phyloP scores from a whole-genome alignment of 1,140 invertebrate genomes.

The Archegozetes longisetosus region DNA sequence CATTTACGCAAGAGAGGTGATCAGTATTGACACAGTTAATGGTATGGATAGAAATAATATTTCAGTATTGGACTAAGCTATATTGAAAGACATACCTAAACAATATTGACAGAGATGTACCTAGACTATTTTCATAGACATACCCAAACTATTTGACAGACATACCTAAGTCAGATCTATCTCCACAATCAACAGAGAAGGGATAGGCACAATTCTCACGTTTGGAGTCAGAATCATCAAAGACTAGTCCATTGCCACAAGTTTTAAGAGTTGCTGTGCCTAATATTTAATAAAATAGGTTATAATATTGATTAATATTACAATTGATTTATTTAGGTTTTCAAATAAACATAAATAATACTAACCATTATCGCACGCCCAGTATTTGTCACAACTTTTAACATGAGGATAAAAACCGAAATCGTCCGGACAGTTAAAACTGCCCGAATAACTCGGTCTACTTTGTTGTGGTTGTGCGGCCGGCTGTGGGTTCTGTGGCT shows the following conservation, averaged over 20 bases:
- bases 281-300: background rate
- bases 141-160: background rate
- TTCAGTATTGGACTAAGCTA: no score
- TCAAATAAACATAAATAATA: background rate
- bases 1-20: no score
- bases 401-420: conserved; percentile 80
- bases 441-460: background rate
- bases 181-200: conserved; percentile 86
- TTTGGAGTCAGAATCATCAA: conserved; percentile 70
- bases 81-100: no score
- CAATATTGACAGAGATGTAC: no score
- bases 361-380: conserved; percentile 72
- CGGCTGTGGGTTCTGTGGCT: background rate
- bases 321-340: background rate
- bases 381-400: conserved; percentile 80
- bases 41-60: no score
- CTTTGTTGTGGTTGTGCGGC: background rate
- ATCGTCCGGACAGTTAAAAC: conserved; percentile 84
- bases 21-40: no score
- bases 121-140: no score
- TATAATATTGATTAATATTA: background rate
- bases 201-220: conserved; percentile 89
- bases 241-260: conserved; percentile 82
- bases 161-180: conserved; percentile 60
- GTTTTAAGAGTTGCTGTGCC: conserved; percentile 64